Evolutionary conservation across 1,140 invertebrate species (phyloP).

Genomic region (Drosophila kurseongensis): DNA sequence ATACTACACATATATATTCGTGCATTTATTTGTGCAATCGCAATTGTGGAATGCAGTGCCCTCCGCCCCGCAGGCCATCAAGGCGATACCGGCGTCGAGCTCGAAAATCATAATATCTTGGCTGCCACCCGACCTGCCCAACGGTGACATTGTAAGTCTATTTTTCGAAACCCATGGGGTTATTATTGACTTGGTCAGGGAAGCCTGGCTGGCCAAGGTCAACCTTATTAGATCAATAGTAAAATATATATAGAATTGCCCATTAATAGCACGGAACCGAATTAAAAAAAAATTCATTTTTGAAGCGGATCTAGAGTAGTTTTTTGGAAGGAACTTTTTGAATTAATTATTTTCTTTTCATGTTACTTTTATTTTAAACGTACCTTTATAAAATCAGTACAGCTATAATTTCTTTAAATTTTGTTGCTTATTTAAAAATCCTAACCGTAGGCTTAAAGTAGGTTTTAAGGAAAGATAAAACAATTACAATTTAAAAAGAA

Average conservation of each 20-base stretch:
- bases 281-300: no score
- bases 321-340: no score
- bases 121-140: conserved; percentile 90
- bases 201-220: conserved; percentile 3
- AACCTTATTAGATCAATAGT: background rate
- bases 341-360: no score
- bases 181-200: conserved; percentile 9
- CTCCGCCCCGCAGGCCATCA: conserved; percentile 93
- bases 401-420: no score
- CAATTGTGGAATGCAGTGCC: conserved; percentile 87
- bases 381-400: no score
- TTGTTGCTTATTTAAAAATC: no score
- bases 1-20: conserved; percentile 25
- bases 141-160: conserved; percentile 89
- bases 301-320: no score
- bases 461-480: no score
- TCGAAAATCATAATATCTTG: conserved; percentile 95
- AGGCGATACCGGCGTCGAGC: conserved; percentile 92
- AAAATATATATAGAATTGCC: background rate
- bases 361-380: no score
- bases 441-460: no score
- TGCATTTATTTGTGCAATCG: conserved; percentile 44
- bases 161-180: background rate
- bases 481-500: no score
- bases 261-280: background rate